Evolutionary conservation across 2,888 invertebrate species (phyloP), one percentile per base, ranked within the genome.

Genomic region (Aphodius sticticus): DNA sequence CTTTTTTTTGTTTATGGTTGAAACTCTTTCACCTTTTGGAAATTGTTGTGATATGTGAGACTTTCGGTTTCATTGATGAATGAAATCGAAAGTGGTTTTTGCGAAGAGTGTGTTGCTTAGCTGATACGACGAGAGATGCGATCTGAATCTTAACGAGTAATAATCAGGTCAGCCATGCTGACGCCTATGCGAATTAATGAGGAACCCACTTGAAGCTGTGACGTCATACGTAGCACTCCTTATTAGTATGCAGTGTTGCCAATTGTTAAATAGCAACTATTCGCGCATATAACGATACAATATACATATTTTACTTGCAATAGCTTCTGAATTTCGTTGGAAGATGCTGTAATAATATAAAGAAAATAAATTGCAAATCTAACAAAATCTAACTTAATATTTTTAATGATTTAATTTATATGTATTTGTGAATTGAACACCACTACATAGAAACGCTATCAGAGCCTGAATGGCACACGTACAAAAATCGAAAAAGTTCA

Each of bases 111-210:
- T 53, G 53, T 9, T 53, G 53, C 53, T 53, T 53, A 53, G 53
- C 53, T 5, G 53, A 7, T 53, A 53, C 53, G 26, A 53, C 53
- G 53, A 53, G 53, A 53, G 53, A 53, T 53, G 53, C 53, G 53
- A 53, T 7, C 7, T 53, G 53, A 53, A 53, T 53, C 7, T 53
- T 53, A 53, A 53, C 7, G 53, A 53, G 74, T 74, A 35, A 74
- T 74, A 74, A 74, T 74, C 74, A 37, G 74, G 74, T 74, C 74
- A 74, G 74, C 35, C 53, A 53, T 36, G 74, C 74, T 26, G 36
- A 74, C 74, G 74, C 74, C 74, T 74, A 74, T 35, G 74, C 37
- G 37, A 26, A 74, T 36, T 74, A 71, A 71, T 16, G 74, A 74
- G 37, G 74, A 74, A 74, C 74, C 74, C 74, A 74, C 74, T 74